Evolutionary conservation across 1,140 invertebrate genomes (phyloP), one percentile per base, ranked within the genome.

Genomic region (silkworm (Bombyx mori)): DNA sequence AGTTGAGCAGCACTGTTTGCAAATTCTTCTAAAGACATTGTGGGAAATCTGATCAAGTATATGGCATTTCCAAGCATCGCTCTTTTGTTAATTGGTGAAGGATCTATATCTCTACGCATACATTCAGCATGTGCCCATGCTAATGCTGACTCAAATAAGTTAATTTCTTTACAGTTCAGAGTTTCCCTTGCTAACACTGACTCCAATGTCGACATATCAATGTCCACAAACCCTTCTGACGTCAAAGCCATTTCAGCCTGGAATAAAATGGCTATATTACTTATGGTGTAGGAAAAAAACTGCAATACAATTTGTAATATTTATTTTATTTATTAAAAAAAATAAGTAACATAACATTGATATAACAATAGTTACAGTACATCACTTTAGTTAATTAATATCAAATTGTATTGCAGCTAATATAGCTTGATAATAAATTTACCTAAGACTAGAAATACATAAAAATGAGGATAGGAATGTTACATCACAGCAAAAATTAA

Each of bases 171-270:
- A 81, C 95, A 97, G 81, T 97, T 97, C 44, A 97, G 88, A 5
- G 96, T 97, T 88, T 98, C 96, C 61, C 96, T 90, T 52, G 92
- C 93, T 61, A 98, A 89, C 65, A 97, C 96, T 45, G 94, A 95
- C 79, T 96, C 93, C 56, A 98, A 90, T 1, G 96, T 97, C 58
- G 94, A 93, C 67, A 94, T 92, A 86, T 97, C 96, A 74, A 98
- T 97, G 76, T 97, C 95, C 60, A 95, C 92, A 89, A 97, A 97
- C 61, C 95, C 95, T 77, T 97, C 96, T n/a, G 96, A 97, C 70
- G 93, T 93, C 64, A 97, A 90, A 54, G 96, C 96, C 93, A 97
- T 95, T 90, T 97, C 95, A 75, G 96, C 96, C 94, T 97, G 90
- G 58, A 90, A 89, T 86, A 69, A 79, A 74, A 75, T 66, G 53